Percentiles rank a stretch among this genome's conserved stretches.
Evolutionary conservation across 1,140 invertebrate genomes (phyloP).

Genomic region (Thrips palmi): DNA sequence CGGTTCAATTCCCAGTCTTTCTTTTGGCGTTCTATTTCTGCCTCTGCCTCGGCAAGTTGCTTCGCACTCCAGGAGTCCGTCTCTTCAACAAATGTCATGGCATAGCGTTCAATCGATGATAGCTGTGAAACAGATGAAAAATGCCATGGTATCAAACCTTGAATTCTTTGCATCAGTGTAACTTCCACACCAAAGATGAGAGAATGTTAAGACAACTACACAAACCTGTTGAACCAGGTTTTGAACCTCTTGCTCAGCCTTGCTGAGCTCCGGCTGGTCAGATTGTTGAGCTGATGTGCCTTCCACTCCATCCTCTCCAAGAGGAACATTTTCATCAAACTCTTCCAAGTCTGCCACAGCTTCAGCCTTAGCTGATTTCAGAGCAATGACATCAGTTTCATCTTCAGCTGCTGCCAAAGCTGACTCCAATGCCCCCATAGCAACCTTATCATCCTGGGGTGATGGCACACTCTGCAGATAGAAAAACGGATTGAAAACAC

Average conservation of each 20-base stretch:
- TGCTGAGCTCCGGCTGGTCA: slow-evolving; percentile 40
- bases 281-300: slow-evolving; percentile 11
- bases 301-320: slow-evolving; percentile 45
- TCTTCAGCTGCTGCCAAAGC: slow-evolving; percentile 86
- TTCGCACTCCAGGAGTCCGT: slow-evolving; percentile 72
- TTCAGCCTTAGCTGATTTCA: slow-evolving; percentile 77
- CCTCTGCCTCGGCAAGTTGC: slow-evolving; percentile 69
- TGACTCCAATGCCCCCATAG: slow-evolving; percentile 50
- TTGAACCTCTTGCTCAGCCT: slow-evolving; percentile 67
- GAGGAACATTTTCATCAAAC: slow-evolving; percentile 92
- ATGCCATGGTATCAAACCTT: slow-evolving; percentile 4
- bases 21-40: slow-evolving; percentile 79
- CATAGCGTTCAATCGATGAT: slow-evolving; percentile 80
- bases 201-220: slow-evolving; percentile 2
- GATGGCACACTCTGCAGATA: background rate
- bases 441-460: slow-evolving; percentile 32
- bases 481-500: background rate
- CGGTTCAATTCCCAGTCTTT: slow-evolving; percentile 85
- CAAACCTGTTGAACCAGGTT: slow-evolving; percentile 64
- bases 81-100: slow-evolving; percentile 77
- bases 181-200: slow-evolving; percentile 1
- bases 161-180: no score
- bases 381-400: slow-evolving; percentile 82
- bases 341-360: slow-evolving; percentile 85
- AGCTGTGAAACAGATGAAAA: slow-evolving; percentile 37